Evolutionary conservation across 2,888 invertebrate genomes (phyloP), one percentile per base, ranked within the genome.

Genomic region (Cephus spinipes): DNA sequence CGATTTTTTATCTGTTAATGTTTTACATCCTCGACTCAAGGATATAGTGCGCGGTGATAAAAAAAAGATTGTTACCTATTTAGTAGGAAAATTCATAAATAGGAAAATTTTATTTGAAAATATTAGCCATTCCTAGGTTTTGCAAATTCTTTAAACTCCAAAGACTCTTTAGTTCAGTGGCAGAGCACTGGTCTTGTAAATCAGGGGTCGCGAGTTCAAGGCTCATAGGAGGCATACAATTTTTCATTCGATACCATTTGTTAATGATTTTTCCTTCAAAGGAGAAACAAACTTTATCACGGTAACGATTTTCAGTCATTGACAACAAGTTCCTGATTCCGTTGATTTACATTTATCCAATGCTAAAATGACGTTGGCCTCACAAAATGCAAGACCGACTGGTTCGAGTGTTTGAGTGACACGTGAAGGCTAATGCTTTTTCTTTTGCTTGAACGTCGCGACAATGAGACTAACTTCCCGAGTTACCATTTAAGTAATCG

Each of bases 401-500:
- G 33, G 33, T 71, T 76, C 36, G 55, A 55, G 71, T 23, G 55
- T 55, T 40, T 23, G 23, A 76, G 78, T 76, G 78, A 78, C 78
- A 78, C 55, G 76, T 78, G 78, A 73, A 71, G 76, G 55, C n/a
- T 55, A 73, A 73, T 69, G 68, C n/a, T 79, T 78, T 78, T 76
- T 74, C 74, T 40, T 55, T 55, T 40, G 33, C 73, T 30, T 75
- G 76, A 73, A 79, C 73, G 12, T 71, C 36, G 34, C 69, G 76
- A 34, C 68, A 73, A 81, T 33, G 74, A 31, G n/a, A 30, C 74
- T 32, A 33, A 36, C 74, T 32, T 74, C 74, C 35, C 74, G 74
- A 73, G 68, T 81, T 79, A 68, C 73, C 80, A 31, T 76, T 77
- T 78, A 68, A 79, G 76, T 74, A 79, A 82, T 82, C 77, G 75